Base-by-base conservation (phyloP, 2,888 invertebrate genomes). In the Agonopterix alstromeriana region DNA sequence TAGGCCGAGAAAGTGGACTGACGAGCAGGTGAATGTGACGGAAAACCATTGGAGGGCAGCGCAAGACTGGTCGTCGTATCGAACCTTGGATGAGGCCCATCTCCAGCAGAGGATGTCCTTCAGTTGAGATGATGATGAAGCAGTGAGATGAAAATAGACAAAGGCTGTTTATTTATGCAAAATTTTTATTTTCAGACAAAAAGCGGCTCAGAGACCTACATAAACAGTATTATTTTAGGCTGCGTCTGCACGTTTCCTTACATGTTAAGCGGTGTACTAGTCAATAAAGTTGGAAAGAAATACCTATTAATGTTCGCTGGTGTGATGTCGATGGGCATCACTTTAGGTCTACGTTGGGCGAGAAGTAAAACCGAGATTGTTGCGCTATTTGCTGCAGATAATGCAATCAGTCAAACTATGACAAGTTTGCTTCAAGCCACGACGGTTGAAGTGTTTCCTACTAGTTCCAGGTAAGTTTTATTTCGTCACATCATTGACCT, bases 171-270 rank as follows among this genome's bases (percentile, higher is more conserved):
- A 38, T 38, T 38, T 27, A 27, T 27, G 27, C 27, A 3, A 3
- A 17, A 17, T 3, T 3, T 17, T 17, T 17, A 11, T 14, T 67
- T 67, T 45, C 73, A 83, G 83, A 61, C 60, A 7, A 68, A 60
- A 55, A 81, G 78, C 41, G 83, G 83, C 0, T 54, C 67, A 1
- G 77, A 79, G 46, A 83, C 83, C 0, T 83, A 82, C 48, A 75
- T 81, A 10, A 82, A 82, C 66, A 81, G 74, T 41, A 73, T 82
- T 1, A 78, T 82, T 10, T 55, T 82, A 9, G 82, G 82, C 0
- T 57, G 58, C 8, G 66, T 73, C 3, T 73, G 73, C 43, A 9
- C 76, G 0, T 41, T 75, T 1, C 79, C 82, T 0, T 77, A 64
- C 54, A 63, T 73, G 49, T 58, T 79, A 38, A 72, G 65, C 1